Base-by-base conservation (phyloP, 2,888 invertebrate species). In the Acleris cristana region DNA sequence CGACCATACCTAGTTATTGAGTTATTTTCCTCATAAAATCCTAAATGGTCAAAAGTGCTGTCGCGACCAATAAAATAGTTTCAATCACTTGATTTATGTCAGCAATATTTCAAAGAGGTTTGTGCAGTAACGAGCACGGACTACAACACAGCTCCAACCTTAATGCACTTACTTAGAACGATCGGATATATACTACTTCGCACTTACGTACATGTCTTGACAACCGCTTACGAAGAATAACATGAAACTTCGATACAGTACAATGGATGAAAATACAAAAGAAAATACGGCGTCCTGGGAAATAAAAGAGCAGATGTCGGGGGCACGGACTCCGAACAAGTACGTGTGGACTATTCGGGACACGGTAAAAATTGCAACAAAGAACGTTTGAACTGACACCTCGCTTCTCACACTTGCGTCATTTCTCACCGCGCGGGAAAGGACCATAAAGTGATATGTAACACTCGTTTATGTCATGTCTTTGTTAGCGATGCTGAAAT, bases 291-390 rank as follows among this genome's bases (percentile, higher is more conserved):
- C 73, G 75, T 72, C 65, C 65, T 72, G 65, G 76, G 69, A 75
- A 82, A 83, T 81, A 83, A 80, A 80, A 79, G 76, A 81, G 74
- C 74, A 72, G 73, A 81, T 76, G 86, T 84, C 86, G 81, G 72
- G 65, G 76, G 72, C 83, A 83, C 73, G 74, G 52, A 69, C 72
- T 70, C 70, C 69, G 73, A 74, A 79, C 73, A 73, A 78, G 71
- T 73, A 70, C 67, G 65, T 61, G 69, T 71, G 60, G 60, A 70
- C 66, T 26, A 65, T 65, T 48, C 61, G 57, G 30, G 52, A 58
- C 53, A 58, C 67, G 62, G 67, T 58, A 58, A 64, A 58, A 70
- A 73, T 68, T 70, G 59, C 65, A 64, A 65, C 69, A 67, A 52
- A 58, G 23, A 61, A 30, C 18, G 34, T 51, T 65, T 58, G 60